Evolutionary conservation across 2,113 vertebrate species (phyloP), one percentile per base, ranked within the genome.

Genomic region (Octodon degus): DNA sequence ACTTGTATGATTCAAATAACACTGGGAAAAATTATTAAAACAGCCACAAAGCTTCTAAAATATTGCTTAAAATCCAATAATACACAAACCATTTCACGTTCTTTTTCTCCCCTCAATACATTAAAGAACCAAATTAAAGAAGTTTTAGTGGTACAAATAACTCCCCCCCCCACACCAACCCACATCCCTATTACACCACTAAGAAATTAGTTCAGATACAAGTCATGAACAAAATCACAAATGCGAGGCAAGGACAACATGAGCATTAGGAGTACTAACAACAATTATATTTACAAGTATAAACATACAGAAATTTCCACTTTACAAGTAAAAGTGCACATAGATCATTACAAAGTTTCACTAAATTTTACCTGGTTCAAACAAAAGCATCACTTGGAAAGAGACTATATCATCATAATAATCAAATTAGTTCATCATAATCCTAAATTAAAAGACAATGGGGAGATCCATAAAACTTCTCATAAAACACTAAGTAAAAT

Each of bases 281-380:
- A 98, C 98, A 97, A 98, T 96, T 98, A 92, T 99, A 98, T 99
- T 98, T 99, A 99, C 99, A 99, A 79, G 86, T 99, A 99, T 99
- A 99, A 99, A 99, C 99, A 99, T 98, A 98, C 98, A 98, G 98
- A 98, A 99, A 98, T 98, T 97, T 98, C 97, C 98, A 97, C 98
- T 98, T 98, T 99, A 99, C 98, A 99, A 99, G 98, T 98, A 99
- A 99, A 99, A 99, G 99, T 99, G 99, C 99, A 99, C 99, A 98
- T 93, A 98, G 98, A 98, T 98, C 98, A 98, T 99, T 98, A 99
- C 98, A 72, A 98, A 98, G 98, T 98, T 98, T 99, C 98, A 98
- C 98, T 98, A 97, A 98, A 98, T 98, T 98, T 98, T 98, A 98
- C 98, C 98, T 97, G 98, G 98, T 98, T 98, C 98, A 98, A 98